phyloP scores from a whole-genome alignment of 2,113 vertebrate species.

The Pluvialis apricaria region DNA sequence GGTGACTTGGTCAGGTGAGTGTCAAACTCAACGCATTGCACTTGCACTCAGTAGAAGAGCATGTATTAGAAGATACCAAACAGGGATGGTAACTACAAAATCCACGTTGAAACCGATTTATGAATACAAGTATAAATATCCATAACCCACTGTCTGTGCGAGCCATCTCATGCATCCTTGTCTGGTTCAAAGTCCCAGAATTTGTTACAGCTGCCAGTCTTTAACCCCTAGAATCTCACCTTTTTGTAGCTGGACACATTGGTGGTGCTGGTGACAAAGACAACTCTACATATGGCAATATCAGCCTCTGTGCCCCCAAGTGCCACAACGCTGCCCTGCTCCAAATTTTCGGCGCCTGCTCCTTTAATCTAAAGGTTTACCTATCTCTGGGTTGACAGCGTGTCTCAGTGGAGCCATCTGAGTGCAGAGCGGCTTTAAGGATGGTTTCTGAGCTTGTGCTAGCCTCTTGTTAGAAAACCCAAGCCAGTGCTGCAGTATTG shows the following conservation, averaged over 20 bases:
- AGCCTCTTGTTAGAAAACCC: not conserved
- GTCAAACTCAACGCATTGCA: rapidly evolving
- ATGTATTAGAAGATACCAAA: not conserved
- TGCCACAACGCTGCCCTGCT: not conserved
- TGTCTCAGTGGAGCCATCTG: not conserved
- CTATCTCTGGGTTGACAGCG: rapidly evolving
- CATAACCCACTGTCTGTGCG: not conserved
- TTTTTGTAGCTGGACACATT: not conserved
- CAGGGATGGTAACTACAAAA: not conserved
- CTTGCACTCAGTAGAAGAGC: not conserved
- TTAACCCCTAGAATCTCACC: not conserved
- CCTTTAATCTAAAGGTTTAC: not conserved
- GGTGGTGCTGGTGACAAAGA: not conserved
- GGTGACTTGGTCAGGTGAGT: not conserved
- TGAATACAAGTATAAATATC: not conserved
- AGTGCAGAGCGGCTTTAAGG: not conserved
- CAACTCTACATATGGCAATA: not conserved
- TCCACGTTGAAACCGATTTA: not conserved
- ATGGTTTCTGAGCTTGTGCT: not conserved
- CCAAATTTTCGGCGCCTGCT: not conserved
- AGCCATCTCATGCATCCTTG: not conserved
- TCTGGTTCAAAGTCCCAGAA: not conserved
- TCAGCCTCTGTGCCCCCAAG: not conserved
- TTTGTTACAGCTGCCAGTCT: not conserved
- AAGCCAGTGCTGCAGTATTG: not conserved